Base-by-base conservation (phyloP, 2,888 invertebrate species). In the Acanthosepion pharaonis region DNA sequence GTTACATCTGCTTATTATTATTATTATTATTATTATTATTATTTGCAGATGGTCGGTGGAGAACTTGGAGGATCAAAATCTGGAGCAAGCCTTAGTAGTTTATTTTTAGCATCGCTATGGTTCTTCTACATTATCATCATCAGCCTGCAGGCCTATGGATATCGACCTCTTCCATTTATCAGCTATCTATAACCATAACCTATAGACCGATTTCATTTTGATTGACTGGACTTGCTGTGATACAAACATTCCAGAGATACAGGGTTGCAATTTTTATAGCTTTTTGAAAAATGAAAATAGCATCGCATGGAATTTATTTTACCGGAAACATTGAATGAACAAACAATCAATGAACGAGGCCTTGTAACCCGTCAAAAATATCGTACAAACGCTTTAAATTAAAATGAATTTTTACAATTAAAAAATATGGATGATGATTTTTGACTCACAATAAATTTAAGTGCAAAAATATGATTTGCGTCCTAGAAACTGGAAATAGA, bases 41-140 rank as follows among this genome's bases (percentile, higher is more conserved):
- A 25, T 91, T 95, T 96, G 53, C 96, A 97, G 97, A 94, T 96
- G 94, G 96, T 96, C 42, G 97, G 97, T 25, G 97, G 97, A 93
- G 97, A 97, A 94, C 96, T 97, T 20, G 97, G 97, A 55, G 97
- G 97, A 33, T 95, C 96, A 94, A 96, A 95, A 33, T 23, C 94
- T 20, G 95, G 95, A 20, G 96, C 96, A 53, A 96, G 95, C 95
- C 51, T 95, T 6, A 95, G 95, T 33, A 96, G 96, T 92, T 78
- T 95, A 0, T 95, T 96, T 59, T 95, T 97, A 94, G 94, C 96
- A 28, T 18, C 94, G 1, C 95, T 97, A n/a, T 97, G 97, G 97
- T 49, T 95, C 15, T 91, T 96, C 49, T 97, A 97, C 95, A 96
- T 97, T 6, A 28, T 96, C 3, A 94, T 96, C 94, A 96, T 96